Percentiles rank a stretch among this genome's conserved stretches.
Evolutionary conservation across 2,888 invertebrate species (phyloP).

Genomic region (Melanostoma mellinum): DNA sequence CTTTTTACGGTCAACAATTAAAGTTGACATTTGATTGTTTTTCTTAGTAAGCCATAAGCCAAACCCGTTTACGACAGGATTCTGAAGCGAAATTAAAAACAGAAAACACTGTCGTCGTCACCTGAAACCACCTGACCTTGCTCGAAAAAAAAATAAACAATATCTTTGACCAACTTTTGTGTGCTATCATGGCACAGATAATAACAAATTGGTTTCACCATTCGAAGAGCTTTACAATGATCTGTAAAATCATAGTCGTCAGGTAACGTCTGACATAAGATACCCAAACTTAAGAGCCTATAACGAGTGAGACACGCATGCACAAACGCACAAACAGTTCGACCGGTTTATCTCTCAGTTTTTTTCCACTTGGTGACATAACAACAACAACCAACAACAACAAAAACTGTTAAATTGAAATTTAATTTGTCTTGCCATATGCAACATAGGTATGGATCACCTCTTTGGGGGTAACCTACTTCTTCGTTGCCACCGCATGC

Average conservation of each 20-base stretch:
- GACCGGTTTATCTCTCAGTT: constrained; percentile 44
- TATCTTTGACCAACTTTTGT: constrained; percentile 64
- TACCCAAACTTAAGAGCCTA: constrained; percentile 15
- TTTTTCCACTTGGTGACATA: constrained; percentile 63
- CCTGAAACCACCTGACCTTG: constrained; percentile 66
- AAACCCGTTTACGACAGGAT: constrained; percentile 54
- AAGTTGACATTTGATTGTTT: constrained; percentile 38
- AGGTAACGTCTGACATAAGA: constrained; percentile 52
- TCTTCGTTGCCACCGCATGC: constrained; percentile 37
- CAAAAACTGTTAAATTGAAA: constrained; percentile 66
- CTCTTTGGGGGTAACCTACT: constrained; percentile 66
- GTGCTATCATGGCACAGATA: constrained; percentile 33
- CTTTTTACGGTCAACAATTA: constrained; percentile 21
- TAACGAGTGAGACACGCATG: constrained; percentile 44
- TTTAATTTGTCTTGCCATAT: constrained; percentile 53
- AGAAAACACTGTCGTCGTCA: constrained; percentile 20
- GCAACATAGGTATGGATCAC: constrained; percentile 48
- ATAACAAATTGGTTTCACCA: constrained; percentile 52
- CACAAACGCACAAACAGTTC: constrained; percentile 44
- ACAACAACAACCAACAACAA: constrained; percentile 35
- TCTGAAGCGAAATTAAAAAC: constrained; percentile 2
- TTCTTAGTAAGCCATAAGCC: background rate
- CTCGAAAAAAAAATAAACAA: constrained; percentile 60
- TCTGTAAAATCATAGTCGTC: constrained; percentile 37
- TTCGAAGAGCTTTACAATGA: constrained; percentile 17